Evolutionary conservation across 1,140 invertebrate species (phyloP).

Genomic region (Drosophila quadrilineata): DNA sequence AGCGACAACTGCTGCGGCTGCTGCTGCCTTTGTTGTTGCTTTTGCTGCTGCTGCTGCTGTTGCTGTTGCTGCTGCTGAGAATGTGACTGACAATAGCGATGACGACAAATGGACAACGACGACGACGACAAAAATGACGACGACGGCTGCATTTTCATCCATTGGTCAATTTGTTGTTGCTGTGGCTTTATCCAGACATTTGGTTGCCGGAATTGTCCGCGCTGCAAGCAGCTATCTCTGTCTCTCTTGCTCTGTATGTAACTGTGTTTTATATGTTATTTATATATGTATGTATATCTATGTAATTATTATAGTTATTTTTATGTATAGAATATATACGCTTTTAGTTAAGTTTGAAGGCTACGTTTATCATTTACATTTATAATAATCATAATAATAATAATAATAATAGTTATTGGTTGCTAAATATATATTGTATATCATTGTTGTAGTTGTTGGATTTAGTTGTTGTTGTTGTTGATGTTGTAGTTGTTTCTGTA

Average conservation of each 20-base stretch:
- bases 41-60: conserved; percentile 31
- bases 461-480: conserved; percentile 29
- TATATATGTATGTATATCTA: not conserved
- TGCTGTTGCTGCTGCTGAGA: conserved; percentile 20
- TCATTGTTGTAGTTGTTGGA: conserved; percentile 38
- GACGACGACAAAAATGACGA: conserved; percentile 73
- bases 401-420: conserved; percentile 41
- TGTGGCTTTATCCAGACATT: conserved; percentile 75
- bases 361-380: conserved; percentile 21
- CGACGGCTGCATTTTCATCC: conserved; percentile 81
- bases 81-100: conserved; percentile 59
- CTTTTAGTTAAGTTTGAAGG: conserved; percentile 43
- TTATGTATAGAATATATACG: conserved; percentile 3
- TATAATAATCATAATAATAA: too few relatives aligned
- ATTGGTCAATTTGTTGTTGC: conserved; percentile 68
- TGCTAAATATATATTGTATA: conserved; percentile 63
- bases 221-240: too few relatives aligned
- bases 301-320: not conserved
- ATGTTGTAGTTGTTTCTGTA: conserved; percentile 37
- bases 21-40: conserved; percentile 33
- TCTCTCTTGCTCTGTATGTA: conserved; percentile 2
- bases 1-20: conserved; percentile 24
- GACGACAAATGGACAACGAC: conserved; percentile 77
- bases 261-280: not conserved
- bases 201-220: conserved; percentile 54